Conservation (phyloP, 2,797 vertebrate genomes). For the Pogoniulus pusillus region DNA sequence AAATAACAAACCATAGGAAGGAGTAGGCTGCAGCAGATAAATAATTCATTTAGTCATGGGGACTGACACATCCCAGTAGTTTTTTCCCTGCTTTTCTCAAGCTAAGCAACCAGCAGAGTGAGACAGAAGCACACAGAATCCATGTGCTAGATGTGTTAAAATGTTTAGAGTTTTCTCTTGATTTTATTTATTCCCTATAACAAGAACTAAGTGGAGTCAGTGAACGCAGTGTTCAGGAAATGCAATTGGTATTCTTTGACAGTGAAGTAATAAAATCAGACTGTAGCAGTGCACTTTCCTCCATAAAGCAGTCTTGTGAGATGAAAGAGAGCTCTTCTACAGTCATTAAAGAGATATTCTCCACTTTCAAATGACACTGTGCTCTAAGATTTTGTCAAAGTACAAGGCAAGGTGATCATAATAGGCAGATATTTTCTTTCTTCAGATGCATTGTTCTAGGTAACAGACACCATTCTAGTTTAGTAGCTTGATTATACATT, state of each 20-base stretch:
- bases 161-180: background rate
- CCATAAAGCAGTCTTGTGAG: background rate
- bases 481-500: background rate
- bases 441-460: background rate
- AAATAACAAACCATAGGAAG: background rate
- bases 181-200: background rate
- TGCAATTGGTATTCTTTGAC: background rate
- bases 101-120: background rate
- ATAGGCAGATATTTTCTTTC: background rate
- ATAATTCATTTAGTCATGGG: background rate
- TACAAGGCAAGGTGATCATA: background rate
- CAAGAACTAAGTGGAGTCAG: background rate
- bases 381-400: background rate
- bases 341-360: background rate
- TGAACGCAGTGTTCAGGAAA: background rate
- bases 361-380: background rate
- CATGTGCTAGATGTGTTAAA: background rate
- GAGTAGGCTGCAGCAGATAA: background rate
- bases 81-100: background rate
- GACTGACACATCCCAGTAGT: background rate
- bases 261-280: background rate
- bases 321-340: background rate
- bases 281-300: background rate
- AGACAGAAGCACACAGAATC: background rate
- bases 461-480: background rate